A percentile compares a stretch with the other conserved stretches of the same genome.
phyloP scores from a whole-genome alignment of 2,797 vertebrate species.

The Bradypodion pumilum region DNA sequence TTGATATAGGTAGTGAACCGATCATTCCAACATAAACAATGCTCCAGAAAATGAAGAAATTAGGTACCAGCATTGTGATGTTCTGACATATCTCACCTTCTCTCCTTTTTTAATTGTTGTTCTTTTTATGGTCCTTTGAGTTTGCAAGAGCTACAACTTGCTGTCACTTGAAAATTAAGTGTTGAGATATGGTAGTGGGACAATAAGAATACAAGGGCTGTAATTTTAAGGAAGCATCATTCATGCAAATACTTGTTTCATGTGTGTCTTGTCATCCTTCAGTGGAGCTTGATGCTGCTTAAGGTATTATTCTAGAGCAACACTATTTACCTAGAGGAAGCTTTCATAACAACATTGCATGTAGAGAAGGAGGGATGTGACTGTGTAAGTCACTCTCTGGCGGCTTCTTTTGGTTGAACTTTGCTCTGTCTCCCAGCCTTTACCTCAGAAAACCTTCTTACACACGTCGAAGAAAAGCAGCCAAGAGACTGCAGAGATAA shows the following conservation, averaged over 20 bases:
- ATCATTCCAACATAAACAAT: neutral
- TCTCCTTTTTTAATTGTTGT: neutral
- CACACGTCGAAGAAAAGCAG: conserved; percentile 51
- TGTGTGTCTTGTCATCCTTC: neutral
- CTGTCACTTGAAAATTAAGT: neutral
- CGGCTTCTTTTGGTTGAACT: conserved; percentile 2
- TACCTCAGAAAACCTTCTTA: conserved; percentile 31
- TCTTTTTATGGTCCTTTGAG: neutral
- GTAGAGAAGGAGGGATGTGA: neutral
- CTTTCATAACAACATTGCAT: neutral
- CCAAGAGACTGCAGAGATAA: conserved; percentile 16
- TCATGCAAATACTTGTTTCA: neutral
- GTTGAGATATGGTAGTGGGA: neutral
- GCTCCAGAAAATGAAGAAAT: neutral
- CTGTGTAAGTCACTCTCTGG: neutral
- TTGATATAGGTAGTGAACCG: neutral
- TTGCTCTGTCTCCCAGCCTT: neutral
- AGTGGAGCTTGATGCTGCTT: neutral
- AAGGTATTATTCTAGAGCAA: conserved; percentile 1
- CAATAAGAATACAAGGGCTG: neutral
- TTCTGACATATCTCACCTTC: neutral
- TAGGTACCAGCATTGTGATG: neutral
- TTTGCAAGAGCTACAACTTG: neutral
- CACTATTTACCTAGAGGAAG: neutral
- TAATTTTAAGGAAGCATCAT: neutral